Percentiles rank a stretch among this genome's conserved stretches.
Evolutionary conservation across 2,888 invertebrate species (phyloP).

Genomic region (Lasioglossum malachurum): DNA sequence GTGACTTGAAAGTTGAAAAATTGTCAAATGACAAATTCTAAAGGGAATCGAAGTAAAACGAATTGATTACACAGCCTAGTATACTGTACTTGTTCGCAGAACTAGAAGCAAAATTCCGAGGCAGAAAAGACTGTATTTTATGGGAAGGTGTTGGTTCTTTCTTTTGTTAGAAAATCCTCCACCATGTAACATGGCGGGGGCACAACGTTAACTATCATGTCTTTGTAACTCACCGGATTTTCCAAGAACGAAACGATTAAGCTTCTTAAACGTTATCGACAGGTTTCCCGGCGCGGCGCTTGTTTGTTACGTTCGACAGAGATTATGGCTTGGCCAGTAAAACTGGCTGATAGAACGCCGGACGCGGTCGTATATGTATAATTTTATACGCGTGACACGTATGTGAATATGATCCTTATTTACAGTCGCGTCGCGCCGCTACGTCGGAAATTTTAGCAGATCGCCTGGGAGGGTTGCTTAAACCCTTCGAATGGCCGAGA

Average conservation of each 20-base stretch:
- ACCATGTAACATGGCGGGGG: neutral
- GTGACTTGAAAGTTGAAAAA: neutral
- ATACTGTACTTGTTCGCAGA: neutral
- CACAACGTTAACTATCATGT: neutral
- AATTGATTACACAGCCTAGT: neutral
- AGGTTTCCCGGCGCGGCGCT: neutral
- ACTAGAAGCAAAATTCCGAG: neutral
- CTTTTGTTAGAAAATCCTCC: neutral
- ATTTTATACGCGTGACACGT: constrained; percentile 44
- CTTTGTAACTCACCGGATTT: constrained; percentile 7
- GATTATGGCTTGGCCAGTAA: constrained; percentile 38
- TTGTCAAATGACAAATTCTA: neutral
- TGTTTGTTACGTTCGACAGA: constrained; percentile 28
- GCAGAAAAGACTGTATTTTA: neutral
- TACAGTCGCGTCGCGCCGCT: constrained; percentile 50
- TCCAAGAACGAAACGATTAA: constrained; percentile 36
- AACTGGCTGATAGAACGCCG: constrained; percentile 32
- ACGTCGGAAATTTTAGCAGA: constrained; percentile 51
- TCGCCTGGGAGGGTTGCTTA: constrained; percentile 35
- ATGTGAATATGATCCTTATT: constrained; percentile 53
- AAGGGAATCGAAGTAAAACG: neutral
- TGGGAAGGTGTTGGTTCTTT: neutral
- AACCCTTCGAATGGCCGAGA: constrained; percentile 56
- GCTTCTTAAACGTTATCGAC: constrained; percentile 29
- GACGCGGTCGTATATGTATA: constrained; percentile 22